phyloP scores from a whole-genome alignment of 2,888 invertebrate genomes.

The Epinotia brunnichana region DNA sequence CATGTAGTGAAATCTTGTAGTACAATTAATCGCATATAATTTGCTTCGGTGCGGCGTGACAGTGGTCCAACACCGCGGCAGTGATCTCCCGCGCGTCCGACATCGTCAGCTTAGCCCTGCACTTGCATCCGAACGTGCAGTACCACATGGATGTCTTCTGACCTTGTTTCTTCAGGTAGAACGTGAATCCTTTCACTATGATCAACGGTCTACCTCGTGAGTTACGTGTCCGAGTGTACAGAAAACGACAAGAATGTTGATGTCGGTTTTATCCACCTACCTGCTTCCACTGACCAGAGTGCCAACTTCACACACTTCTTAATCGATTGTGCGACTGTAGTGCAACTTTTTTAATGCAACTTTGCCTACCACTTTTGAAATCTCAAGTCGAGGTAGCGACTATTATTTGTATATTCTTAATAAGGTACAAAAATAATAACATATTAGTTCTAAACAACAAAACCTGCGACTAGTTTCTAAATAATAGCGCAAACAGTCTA shows the following conservation, averaged over 20 bases:
- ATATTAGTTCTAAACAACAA: too few relatives aligned
- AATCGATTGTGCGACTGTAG: too few relatives aligned
- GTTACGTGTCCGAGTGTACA: slow-evolving; percentile 1
- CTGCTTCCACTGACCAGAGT: too few relatives aligned
- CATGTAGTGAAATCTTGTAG: not conserved
- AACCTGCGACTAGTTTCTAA: not conserved
- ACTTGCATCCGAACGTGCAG: slow-evolving; percentile 9
- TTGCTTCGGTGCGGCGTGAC: slow-evolving; percentile 46
- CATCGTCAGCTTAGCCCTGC: slow-evolving; percentile 12
- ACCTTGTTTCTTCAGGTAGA: slow-evolving; percentile 19
- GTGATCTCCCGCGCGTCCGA: not conserved
- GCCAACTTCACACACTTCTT: too few relatives aligned
- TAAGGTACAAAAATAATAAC: too few relatives aligned
- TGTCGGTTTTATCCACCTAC: too few relatives aligned
- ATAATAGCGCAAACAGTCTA: not conserved
- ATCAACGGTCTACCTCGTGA: slow-evolving; percentile 13
- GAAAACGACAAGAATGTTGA: not conserved
- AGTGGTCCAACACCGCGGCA: slow-evolving; percentile 41
- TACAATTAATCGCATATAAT: slow-evolving; percentile 44
- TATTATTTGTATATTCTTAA: too few relatives aligned
- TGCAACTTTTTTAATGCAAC: too few relatives aligned
- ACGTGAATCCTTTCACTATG: slow-evolving; percentile 17
- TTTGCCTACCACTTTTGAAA: too few relatives aligned
- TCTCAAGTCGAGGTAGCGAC: too few relatives aligned
- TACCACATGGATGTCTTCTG: slow-evolving; percentile 1